Base-by-base conservation (phyloP, 2,113 vertebrate genomes). In the Hypanus sabinus region DNA sequence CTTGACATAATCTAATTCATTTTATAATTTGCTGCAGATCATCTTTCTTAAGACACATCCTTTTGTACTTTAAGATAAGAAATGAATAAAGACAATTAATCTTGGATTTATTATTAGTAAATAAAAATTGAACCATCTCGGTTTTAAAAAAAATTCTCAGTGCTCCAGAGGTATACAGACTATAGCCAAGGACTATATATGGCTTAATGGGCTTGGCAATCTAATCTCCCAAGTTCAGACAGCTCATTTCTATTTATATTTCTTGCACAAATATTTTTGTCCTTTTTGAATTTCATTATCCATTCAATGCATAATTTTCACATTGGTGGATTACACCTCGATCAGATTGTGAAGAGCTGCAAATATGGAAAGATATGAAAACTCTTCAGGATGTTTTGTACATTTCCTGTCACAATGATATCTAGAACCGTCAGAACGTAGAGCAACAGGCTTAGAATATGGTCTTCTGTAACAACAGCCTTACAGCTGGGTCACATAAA, bases 241-340 rank as follows among this genome's bases (percentile, higher is more conserved):
- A 87, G 27, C 24, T 60, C 83, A 88, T 57, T 62, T 88, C 57
- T 33, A n/a, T 65, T 88, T n/a, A 62, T 88, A 87, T n/a, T 87
- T 60, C 24, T 88, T 65, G n/a, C 85, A 62, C n/a, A 27, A 27
- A 27, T 87, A 20, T 62, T 87, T 87, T 9, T 87, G 9, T 10
- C 12, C 14, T 62, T 62, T 11, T n/a, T 0, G 8, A 57, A 14
- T 88, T 88, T 33, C 57, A 20, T 88, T 33, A 27, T 33, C 57
- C 60, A 10, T 16, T 18, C 27, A 62, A 88, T 65, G 12, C 12
- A 62, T 27, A 65, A n/a, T 33, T 88, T 60, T 30, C 60, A 7
- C 14, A 65, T 88, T 60, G 55, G 12, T 18, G 11, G 55, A 88
- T 88, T 6, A 33, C 30, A 62, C 30, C 57, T 33, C 60, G 18